A percentile compares a stretch with the other conserved stretches of the same genome.
phyloP scores from a whole-genome alignment of 2,113 vertebrate species.

The Rissa tridactyla region DNA sequence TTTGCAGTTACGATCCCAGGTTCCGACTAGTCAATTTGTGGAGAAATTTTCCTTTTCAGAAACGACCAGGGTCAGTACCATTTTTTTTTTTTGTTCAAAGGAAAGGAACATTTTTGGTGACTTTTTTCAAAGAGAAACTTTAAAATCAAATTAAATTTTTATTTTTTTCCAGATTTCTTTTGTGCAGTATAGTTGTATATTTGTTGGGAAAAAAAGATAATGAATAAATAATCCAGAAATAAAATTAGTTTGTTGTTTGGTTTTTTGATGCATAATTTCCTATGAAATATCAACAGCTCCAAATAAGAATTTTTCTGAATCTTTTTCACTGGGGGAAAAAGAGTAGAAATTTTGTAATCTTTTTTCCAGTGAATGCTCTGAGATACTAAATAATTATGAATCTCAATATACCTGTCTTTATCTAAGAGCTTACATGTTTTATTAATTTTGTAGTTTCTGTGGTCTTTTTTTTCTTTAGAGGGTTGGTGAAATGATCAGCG shows the following conservation, averaged over 20 bases:
- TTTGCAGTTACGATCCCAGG: not conserved
- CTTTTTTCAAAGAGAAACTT: not conserved
- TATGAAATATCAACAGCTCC: not conserved
- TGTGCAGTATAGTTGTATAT: not conserved
- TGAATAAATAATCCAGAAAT: slow-evolving; percentile 9
- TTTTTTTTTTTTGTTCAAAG: not conserved
- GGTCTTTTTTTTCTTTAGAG: not conserved
- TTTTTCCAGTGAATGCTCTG: not conserved
- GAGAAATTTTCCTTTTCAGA: not conserved
- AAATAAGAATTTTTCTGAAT: not conserved
- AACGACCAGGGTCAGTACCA: not conserved
- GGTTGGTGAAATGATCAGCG: not conserved
- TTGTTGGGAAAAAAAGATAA: not conserved
- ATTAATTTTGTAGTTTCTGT: not conserved
- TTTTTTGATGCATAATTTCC: not conserved
- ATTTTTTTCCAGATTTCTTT: not conserved
- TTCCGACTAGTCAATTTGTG: not conserved
- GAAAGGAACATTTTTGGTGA: not conserved
- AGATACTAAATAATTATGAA: not conserved
- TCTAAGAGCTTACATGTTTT: not conserved
- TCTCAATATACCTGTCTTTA: not conserved
- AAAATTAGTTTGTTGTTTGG: not conserved
- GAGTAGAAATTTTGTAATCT: not conserved
- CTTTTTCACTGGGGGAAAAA: not conserved
- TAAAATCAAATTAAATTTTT: not conserved